These are phyloP conservation scores for Marmota flaviventris DNA, from an alignment of 2,113 vertebrate genomes.

Conservation along the genomic window DNA sequence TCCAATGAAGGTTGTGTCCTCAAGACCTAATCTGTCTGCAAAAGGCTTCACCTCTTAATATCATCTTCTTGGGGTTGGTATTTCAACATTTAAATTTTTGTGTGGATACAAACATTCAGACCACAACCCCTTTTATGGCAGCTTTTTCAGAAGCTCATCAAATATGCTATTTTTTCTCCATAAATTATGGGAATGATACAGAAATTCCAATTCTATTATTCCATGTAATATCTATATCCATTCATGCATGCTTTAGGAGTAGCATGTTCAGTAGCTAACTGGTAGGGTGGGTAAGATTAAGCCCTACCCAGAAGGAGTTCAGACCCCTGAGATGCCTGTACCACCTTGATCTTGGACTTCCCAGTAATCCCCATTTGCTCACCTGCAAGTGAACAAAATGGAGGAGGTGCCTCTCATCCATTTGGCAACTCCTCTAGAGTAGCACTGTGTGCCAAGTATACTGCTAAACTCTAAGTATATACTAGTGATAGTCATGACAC, in stretches of 20 bases:
- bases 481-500: not conserved
- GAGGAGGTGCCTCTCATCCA: not conserved
- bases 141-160: not conserved
- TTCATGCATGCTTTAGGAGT: not conserved
- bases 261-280: not conserved
- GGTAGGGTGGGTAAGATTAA: not conserved
- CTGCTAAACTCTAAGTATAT: not conserved
- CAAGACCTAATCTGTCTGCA: not conserved
- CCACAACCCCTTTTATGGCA: not conserved
- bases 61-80: not conserved
- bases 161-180: not conserved
- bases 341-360: not conserved
- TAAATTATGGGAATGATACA: not conserved
- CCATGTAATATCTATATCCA: not conserved
- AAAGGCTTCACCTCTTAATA: not conserved
- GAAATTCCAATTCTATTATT: not conserved
- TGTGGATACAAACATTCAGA: not conserved
- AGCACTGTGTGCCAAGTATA: not conserved
- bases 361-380: not conserved
- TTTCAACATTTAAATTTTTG: not conserved
- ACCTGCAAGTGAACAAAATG: not conserved
- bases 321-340: not conserved
- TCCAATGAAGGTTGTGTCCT: not conserved
- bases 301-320: not conserved
- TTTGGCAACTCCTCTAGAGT: not conserved